Base-by-base conservation (phyloP, 2,888 invertebrate species). In the Drosophila kuntzei region DNA sequence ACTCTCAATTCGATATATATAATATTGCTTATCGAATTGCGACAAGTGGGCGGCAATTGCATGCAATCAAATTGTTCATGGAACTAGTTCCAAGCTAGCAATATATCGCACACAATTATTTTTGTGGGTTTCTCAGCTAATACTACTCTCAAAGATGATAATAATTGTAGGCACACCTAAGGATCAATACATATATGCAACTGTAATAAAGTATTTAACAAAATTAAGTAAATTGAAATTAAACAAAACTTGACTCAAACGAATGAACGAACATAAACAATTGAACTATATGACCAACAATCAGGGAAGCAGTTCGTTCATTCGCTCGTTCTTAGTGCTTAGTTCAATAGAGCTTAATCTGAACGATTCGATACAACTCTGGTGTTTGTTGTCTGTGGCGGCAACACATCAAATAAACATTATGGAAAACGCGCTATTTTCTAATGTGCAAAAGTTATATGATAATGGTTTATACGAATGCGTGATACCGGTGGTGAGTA, bases 401-500 rank as follows among this genome's bases (percentile, higher is more conserved):
- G 66, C 61, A 66, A 66, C 43, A 53, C 47, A 55, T 57, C 11
- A 54, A 43, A 41, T 11, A 72, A 54, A 14, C 12, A 55, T 46
- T n/a, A 93, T 91, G 91, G 95, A 95, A 93, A 93, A 93, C 58
- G 92, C 92, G 39, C 90, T 95, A 54, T 94, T 94, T 79, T 95
- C 95, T 59, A 95, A 96, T 89, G 93, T 96, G 5, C 95, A 95
- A 77, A 93, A 94, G 39, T 92, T 96, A 22, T 95, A 95, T 87
- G 95, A 96, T 64, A 94, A 95, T 79, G 94, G 95, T 78, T 92
- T 96, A 2, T 95, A 96, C 89, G 95, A 95, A 9, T 96, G 96
- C 91, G 94, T 96, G 14, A 94, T 95, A 50, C 93, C 94, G 79
- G 91, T 96, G 90, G 96, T 96, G 93, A 94, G 94, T 59, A 91